A percentile compares a stretch with the other conserved stretches of the same genome.
These are phyloP conservation scores for Cantharis rustica DNA, from an alignment of 2,888 invertebrate genomes.

Conservation along the genomic window DNA sequence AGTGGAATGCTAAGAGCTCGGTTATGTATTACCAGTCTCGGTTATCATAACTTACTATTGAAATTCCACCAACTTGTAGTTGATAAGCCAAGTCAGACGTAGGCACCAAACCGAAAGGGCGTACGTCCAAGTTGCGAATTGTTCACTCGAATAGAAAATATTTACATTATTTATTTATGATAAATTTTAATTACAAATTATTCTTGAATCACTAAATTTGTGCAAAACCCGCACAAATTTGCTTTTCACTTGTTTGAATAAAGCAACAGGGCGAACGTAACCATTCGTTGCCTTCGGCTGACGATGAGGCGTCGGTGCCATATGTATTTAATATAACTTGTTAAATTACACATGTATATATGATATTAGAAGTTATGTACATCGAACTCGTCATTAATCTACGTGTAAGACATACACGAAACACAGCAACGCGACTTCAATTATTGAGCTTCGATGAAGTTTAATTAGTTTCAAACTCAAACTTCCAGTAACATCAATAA, in stretches of 20 bases:
- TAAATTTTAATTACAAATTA: background rate
- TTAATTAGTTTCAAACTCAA: background rate
- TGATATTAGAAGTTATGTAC: slow-evolving; percentile 6
- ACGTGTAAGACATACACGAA: slow-evolving; percentile 1
- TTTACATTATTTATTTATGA: background rate
- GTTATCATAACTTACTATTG: background rate
- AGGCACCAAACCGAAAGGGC: background rate
- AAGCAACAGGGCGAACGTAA: slow-evolving; percentile 11
- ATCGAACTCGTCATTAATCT: slow-evolving; percentile 12
- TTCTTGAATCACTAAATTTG: background rate
- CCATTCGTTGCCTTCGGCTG: slow-evolving; percentile 9
- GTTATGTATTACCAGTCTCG: background rate
- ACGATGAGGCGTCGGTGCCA: slow-evolving; percentile 7
- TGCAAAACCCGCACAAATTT: background rate
- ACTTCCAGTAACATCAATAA: background rate
- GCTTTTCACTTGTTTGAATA: slow-evolving; percentile 2
- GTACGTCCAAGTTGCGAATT: background rate
- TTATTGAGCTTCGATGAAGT: slow-evolving; percentile 4
- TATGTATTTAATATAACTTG: slow-evolving; percentile 21
- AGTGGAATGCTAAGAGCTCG: background rate
- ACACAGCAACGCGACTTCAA: background rate
- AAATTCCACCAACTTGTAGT: background rate
- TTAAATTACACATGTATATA: slow-evolving; percentile 16
- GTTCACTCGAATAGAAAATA: background rate
- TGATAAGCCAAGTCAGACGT: background rate